phyloP scores from a whole-genome alignment of 2,113 vertebrate genomes.

The Phodopus roborovskii region DNA sequence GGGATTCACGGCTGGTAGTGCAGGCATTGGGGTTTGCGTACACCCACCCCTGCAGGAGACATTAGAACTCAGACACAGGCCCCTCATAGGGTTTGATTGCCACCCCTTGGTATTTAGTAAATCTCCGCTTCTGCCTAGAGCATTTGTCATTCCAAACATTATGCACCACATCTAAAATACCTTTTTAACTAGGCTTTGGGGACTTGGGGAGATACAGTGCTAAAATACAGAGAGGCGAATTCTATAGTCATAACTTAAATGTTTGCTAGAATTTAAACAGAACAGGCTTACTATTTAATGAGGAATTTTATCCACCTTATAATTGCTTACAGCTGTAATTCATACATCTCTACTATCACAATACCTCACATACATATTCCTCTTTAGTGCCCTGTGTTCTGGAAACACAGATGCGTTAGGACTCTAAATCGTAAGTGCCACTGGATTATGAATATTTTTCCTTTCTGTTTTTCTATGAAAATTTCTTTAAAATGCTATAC shows the following conservation, averaged over 20 bases:
- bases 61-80: neutral
- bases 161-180: slow-evolving; percentile 49
- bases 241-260: slow-evolving; percentile 54
- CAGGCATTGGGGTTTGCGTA: neutral
- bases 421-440: neutral
- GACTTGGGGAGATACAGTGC: neutral
- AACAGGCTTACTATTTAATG: slow-evolving; percentile 16
- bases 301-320: slow-evolving; percentile 43
- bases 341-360: neutral
- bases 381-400: neutral
- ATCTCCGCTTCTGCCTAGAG: neutral
- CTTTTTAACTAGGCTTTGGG: slow-evolving; percentile 42
- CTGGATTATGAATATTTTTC: neutral
- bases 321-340: slow-evolving; percentile 32
- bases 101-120: neutral
- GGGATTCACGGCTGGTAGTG: neutral
- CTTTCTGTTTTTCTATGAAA: neutral
- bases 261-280: slow-evolving; percentile 66
- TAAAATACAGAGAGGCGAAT: slow-evolving; percentile 49
- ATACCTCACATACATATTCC: neutral
- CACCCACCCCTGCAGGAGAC: slow-evolving; percentile 7
- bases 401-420: neutral
- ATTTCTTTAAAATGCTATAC: neutral
- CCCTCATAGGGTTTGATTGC: neutral
- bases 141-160: slow-evolving; percentile 49